phyloP scores from a whole-genome alignment of 2,797 vertebrate species.

The Hozukius guyotensis region DNA sequence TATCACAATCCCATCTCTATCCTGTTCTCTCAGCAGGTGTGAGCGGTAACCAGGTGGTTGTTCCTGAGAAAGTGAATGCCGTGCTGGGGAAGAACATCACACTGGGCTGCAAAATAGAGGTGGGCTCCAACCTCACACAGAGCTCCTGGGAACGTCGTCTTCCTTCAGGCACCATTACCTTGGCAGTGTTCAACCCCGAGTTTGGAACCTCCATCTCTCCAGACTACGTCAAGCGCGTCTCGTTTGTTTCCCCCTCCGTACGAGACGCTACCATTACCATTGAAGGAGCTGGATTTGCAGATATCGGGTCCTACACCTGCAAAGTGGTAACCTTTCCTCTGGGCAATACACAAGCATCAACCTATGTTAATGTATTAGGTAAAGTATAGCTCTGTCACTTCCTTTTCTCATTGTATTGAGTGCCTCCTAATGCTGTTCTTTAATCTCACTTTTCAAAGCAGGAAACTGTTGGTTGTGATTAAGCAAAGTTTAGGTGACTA shows the following conservation, averaged over 20 bases:
- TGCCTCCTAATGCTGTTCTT: slow-evolving; percentile 16
- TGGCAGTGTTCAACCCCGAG: slow-evolving; percentile 93
- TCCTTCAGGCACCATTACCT: slow-evolving; percentile 86
- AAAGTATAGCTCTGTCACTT: slow-evolving; percentile 65
- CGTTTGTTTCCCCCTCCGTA: slow-evolving; percentile 90
- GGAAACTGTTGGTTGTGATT: slow-evolving; percentile 35
- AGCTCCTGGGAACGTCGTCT: slow-evolving; percentile 94
- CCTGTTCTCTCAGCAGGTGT: slow-evolving; percentile 80
- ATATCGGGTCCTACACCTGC: slow-evolving; percentile 93
- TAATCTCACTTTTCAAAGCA: slow-evolving; percentile 28
- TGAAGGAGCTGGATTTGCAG: slow-evolving; percentile 88
- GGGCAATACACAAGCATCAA: slow-evolving; percentile 92
- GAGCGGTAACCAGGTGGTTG: slow-evolving; percentile 88
- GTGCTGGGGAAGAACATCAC: slow-evolving; percentile 95
- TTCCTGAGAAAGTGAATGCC: slow-evolving; percentile 88
- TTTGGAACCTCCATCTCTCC: slow-evolving; percentile 90
- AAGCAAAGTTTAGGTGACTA: slow-evolving; percentile 36
- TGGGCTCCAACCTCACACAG: slow-evolving; percentile 92
- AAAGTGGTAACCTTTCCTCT: slow-evolving; percentile 96
- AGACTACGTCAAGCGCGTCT: slow-evolving; percentile 88
- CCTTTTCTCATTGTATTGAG: neutral
- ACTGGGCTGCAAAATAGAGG: slow-evolving; percentile 91
- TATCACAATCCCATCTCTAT: slow-evolving; percentile 14
- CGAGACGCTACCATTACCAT: slow-evolving; percentile 92
- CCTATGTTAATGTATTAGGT: slow-evolving; percentile 91